These are phyloP conservation scores for Philereme transversata DNA, from an alignment of 2,888 invertebrate genomes.

Conservation along the genomic window DNA sequence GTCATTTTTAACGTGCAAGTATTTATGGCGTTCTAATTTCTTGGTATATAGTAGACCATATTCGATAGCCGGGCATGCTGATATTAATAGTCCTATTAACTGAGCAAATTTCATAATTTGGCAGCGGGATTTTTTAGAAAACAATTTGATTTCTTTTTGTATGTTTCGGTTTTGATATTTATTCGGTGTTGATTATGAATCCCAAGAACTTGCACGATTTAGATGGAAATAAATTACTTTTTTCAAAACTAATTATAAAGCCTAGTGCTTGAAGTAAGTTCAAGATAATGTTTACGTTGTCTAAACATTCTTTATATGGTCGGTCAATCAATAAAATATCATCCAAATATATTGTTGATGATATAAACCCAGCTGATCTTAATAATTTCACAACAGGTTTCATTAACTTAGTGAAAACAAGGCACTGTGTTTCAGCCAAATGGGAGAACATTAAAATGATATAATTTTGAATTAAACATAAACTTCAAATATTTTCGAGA, in stretches of 20 bases:
- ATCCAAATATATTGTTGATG: conserved; percentile 33
- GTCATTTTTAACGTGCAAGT: conserved; percentile 15
- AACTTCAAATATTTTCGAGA: conserved; percentile 19
- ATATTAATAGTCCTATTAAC: conserved; percentile 36
- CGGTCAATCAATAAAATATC: conserved; percentile 22
- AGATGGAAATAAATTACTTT: not conserved
- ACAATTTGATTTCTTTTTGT: not conserved
- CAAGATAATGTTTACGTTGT: not conserved
- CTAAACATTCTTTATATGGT: conserved; percentile 10
- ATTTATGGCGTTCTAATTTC: conserved; percentile 36
- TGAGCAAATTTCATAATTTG: conserved; percentile 36
- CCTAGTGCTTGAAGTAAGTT: not conserved
- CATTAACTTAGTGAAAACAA: conserved; percentile 27
- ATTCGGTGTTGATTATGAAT: not conserved
- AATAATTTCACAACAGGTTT: conserved; percentile 28
- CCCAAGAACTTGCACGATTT: not conserved
- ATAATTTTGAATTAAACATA: conserved; percentile 5
- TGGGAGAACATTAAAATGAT: conserved; percentile 26
- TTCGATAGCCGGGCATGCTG: conserved; percentile 45
- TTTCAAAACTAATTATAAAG: not conserved
- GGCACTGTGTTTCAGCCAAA: conserved; percentile 24
- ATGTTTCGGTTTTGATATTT: not conserved
- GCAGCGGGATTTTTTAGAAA: conserved; percentile 15
- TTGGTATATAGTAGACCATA: conserved; percentile 48
- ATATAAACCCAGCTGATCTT: conserved; percentile 19